A percentile compares a stretch with the other conserved stretches of the same genome.
phyloP scores from a whole-genome alignment of 2,797 vertebrate genomes.

The Ceryle rudis region DNA sequence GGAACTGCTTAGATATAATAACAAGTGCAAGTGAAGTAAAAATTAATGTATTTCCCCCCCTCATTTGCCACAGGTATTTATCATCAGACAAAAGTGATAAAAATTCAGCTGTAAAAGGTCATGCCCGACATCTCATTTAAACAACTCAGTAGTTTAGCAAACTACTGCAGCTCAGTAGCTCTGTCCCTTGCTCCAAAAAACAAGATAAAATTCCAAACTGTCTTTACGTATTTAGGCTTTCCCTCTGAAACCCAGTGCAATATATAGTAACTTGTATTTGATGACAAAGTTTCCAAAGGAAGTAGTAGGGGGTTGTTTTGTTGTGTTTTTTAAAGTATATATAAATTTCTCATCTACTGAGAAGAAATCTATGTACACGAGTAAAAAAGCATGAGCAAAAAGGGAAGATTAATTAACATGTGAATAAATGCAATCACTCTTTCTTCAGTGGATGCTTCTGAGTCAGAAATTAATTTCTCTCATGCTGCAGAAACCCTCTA shows the following conservation, averaged over 20 bases:
- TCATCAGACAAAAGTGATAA: constrained; percentile 42
- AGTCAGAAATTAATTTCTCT: background rate
- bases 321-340: background rate
- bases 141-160: background rate
- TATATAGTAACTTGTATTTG: background rate
- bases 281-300: background rate
- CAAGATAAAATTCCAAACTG: background rate
- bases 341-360: background rate
- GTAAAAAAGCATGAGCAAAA: background rate
- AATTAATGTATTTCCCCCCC: accelerated
- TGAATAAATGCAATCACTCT: background rate
- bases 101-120: constrained; percentile 41
- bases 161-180: background rate
- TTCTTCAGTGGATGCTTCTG: background rate
- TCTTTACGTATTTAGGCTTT: background rate
- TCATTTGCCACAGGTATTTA: background rate
- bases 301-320: background rate
- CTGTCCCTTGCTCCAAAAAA: background rate
- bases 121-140: background rate
- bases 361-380: background rate
- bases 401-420: background rate
- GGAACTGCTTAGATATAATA: background rate
- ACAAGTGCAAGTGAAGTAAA: background rate
- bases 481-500: background rate
- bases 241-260: background rate